Percentiles rank a stretch among this genome's conserved stretches.
Evolutionary conservation across 2,888 invertebrate species (phyloP).

Genomic region (Lydus trimaculatus): DNA sequence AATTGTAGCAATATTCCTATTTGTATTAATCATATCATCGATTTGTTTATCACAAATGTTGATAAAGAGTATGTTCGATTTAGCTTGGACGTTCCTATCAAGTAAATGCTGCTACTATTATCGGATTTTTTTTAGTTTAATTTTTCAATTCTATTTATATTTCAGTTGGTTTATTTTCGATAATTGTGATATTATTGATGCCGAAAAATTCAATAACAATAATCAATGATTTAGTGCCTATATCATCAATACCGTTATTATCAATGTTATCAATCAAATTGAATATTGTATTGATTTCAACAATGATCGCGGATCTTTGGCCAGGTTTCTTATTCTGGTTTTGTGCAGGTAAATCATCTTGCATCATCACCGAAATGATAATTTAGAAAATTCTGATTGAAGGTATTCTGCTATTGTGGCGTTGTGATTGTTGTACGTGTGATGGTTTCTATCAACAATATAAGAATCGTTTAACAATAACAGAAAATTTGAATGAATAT

Average conservation of each 20-base stretch:
- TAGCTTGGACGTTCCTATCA: slow-evolving; percentile 48
- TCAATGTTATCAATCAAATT: slow-evolving; percentile 63
- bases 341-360: slow-evolving; percentile 63
- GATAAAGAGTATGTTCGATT: slow-evolving; percentile 41
- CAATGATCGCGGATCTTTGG: slow-evolving; percentile 68
- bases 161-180: slow-evolving; percentile 64
- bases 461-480: slow-evolving; percentile 22
- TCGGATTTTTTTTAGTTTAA: too few relatives aligned
- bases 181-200: slow-evolving; percentile 65
- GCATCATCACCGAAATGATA: background rate
- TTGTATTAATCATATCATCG: slow-evolving; percentile 45
- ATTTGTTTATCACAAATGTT: slow-evolving; percentile 47
- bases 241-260: slow-evolving; percentile 54
- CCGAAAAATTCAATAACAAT: slow-evolving; percentile 61
- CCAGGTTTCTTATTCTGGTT: slow-evolving; percentile 69
- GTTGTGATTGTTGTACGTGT: slow-evolving; percentile 58
- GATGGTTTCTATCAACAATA: slow-evolving; percentile 44
- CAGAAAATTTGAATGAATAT: slow-evolving; percentile 50
- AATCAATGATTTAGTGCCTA: slow-evolving; percentile 46
- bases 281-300: slow-evolving; percentile 63
- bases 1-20: slow-evolving; percentile 46
- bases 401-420: slow-evolving; percentile 57
- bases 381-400: slow-evolving; percentile 1
- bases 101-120: slow-evolving; percentile 36
- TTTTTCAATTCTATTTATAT: slow-evolving; percentile 30